A percentile compares a stretch with the other conserved stretches of the same genome.
phyloP scores from a whole-genome alignment of 2,113 vertebrate genomes.

The Apaloderma vittatum region DNA sequence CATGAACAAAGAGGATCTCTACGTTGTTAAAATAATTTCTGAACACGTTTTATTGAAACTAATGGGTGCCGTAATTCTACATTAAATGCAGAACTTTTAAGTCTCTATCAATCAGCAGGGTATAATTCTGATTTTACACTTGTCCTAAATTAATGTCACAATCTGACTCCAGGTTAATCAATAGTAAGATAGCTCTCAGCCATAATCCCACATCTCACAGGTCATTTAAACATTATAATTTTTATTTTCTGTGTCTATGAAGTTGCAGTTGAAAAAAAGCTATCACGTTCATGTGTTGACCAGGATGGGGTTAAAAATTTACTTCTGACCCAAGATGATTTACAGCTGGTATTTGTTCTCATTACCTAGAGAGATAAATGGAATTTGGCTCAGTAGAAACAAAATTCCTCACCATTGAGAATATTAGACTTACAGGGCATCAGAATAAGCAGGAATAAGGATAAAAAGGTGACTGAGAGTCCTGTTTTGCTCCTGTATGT shows the following conservation, averaged over 20 bases:
- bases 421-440: background rate
- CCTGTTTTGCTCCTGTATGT: background rate
- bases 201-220: background rate
- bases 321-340: background rate
- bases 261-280: background rate
- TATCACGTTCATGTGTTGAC: background rate
- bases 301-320: slow-evolving; percentile 25
- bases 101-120: background rate
- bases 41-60: background rate
- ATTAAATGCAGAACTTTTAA: background rate
- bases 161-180: background rate
- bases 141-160: background rate
- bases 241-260: background rate
- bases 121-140: background rate
- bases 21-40: background rate
- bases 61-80: background rate
- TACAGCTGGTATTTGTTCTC: slow-evolving; percentile 32
- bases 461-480: slow-evolving; percentile 24
- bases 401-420: slow-evolving; percentile 22
- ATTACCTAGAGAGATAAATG: background rate
- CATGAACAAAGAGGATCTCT: background rate
- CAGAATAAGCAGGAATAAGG: background rate
- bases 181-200: background rate
- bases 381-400: slow-evolving; percentile 10
- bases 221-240: background rate